Conservation (phyloP, 2,797 vertebrate genomes). For the Stomatorhinus walkeri region DNA sequence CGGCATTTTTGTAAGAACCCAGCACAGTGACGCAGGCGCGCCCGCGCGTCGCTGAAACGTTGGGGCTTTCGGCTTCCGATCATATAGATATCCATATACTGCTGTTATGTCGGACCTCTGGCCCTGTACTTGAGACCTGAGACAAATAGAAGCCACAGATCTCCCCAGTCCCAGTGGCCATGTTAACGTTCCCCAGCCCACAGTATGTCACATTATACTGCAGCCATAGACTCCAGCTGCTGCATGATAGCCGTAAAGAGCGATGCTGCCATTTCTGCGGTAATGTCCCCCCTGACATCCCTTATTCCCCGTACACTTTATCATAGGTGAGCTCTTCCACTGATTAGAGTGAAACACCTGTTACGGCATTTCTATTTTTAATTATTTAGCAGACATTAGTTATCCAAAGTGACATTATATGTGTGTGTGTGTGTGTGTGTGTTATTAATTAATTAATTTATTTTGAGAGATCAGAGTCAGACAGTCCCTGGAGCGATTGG, state of each 20-base stretch:
- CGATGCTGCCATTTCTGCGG: neutral
- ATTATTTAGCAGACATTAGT: neutral
- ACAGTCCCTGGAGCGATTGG: neutral
- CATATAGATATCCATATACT: neutral
- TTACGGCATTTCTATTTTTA: neutral
- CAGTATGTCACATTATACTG: slow-evolving; percentile 29
- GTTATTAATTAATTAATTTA: neutral
- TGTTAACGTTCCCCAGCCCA: slow-evolving; percentile 33
- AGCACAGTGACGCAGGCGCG: neutral
- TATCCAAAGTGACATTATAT: neutral
- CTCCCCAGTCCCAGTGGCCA: slow-evolving; percentile 21
- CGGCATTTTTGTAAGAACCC: neutral
- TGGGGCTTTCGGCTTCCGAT: neutral
- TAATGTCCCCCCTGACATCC: neutral
- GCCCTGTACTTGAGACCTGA: neutral
- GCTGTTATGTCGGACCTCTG: neutral
- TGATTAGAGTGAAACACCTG: neutral
- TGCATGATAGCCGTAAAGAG: slow-evolving; percentile 37
- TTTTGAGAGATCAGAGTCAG: neutral
- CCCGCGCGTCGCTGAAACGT: neutral
- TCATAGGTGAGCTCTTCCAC: slow-evolving; percentile 13
- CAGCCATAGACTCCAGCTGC: slow-evolving; percentile 31
- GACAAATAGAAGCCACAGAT: slow-evolving; percentile 5
- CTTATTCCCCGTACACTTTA: neutral
- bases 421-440: too few relatives aligned